Evolutionary conservation across 1,140 invertebrate species (phyloP).

Genomic region (Monochamus saltuarius): DNA sequence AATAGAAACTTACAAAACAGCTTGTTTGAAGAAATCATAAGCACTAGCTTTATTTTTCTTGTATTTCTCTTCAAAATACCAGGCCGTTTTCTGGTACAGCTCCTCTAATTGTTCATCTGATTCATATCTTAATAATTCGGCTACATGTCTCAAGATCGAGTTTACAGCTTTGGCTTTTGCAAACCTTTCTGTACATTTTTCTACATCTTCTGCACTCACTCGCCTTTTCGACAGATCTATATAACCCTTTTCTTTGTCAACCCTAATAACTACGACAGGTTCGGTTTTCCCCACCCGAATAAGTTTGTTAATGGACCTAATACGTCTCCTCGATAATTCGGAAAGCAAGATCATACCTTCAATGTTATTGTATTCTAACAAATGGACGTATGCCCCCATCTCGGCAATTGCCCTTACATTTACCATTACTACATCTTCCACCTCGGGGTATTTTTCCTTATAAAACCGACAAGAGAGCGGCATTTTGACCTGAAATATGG

Average conservation of each 20-base stretch:
- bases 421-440: conserved; percentile 99
- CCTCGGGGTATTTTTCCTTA: conserved; percentile 95
- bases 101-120: conserved; percentile 92
- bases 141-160: conserved; percentile 96
- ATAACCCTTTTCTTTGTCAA: conserved; percentile 99
- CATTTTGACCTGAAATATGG: conserved; percentile 63
- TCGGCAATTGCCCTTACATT: conserved; percentile 98
- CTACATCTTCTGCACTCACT: conserved; percentile 96
- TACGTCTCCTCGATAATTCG: conserved; percentile 96
- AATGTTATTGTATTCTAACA: conserved; percentile 98
- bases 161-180: conserved; percentile 99
- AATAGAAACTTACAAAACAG: conserved; percentile 78
- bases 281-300: conserved; percentile 98
- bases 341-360: conserved; percentile 96
- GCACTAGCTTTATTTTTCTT: conserved; percentile 91
- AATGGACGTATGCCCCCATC: conserved; percentile 99
- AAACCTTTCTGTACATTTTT: conserved; percentile 97
- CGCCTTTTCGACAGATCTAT: conserved; percentile 99
- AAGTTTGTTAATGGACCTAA: conserved; percentile 98
- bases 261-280: conserved; percentile 98
- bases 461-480: conserved; percentile 97
- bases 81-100: conserved; percentile 96
- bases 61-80: conserved; percentile 97
- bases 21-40: conserved; percentile 98
- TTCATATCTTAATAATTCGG: conserved; percentile 90